phyloP scores from a whole-genome alignment of 2,797 vertebrate species.

The Cetoscarus ocellatus region DNA sequence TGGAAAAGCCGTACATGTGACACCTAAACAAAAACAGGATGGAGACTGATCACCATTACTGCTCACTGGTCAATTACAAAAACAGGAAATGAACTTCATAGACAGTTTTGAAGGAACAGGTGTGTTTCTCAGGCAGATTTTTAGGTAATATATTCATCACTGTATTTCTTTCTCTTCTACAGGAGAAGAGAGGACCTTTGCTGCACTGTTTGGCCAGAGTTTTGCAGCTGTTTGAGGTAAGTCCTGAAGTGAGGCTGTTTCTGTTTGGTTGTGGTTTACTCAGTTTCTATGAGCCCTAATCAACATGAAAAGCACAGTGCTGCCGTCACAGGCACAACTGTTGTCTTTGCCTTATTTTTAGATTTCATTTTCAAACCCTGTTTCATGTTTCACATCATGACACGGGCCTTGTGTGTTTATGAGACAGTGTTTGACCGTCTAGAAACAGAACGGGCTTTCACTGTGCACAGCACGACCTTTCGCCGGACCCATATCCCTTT shows the following conservation, averaged over 20 bases:
- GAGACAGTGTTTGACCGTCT: neutral
- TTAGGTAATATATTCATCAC: neutral
- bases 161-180: conserved; percentile 37
- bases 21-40: no score
- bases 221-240: conserved; percentile 94
- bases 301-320: conserved; percentile 3
- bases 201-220: conserved; percentile 94
- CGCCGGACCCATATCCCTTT: neutral
- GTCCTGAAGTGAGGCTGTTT: conserved; percentile 53
- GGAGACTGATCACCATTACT: no score
- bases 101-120: neutral
- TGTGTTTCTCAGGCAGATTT: no score
- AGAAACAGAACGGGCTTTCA: neutral
- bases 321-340: conserved; percentile 6
- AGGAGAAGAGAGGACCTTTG: conserved; percentile 91
- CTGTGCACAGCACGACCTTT: no score
- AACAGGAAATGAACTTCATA: no score
- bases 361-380: neutral
- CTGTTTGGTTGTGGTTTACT: conserved; percentile 20
- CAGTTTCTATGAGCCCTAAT: conserved; percentile 35
- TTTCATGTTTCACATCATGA: neutral
- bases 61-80: no score
- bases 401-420: neutral
- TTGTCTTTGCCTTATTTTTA: conserved; percentile 9
- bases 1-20: no score